phyloP scores from a whole-genome alignment of 2,888 invertebrate genomes.

The Muscina levida region DNA sequence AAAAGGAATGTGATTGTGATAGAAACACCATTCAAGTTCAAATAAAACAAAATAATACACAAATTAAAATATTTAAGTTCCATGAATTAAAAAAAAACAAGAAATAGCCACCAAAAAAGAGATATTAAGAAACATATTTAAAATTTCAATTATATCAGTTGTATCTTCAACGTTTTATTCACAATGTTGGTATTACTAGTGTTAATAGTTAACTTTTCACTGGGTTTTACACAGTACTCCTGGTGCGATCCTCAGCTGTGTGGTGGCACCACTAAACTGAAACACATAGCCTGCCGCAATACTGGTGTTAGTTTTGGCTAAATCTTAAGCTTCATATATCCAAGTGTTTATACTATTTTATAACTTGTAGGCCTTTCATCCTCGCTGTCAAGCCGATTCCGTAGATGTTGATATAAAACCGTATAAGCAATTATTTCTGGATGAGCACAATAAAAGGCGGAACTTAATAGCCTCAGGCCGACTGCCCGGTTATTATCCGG shows the following conservation, averaged over 20 bases:
- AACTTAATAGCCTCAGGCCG: conserved; percentile 77
- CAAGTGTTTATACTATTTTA: neutral
- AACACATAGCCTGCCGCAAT: conserved; percentile 77
- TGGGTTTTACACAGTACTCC: conserved; percentile 59
- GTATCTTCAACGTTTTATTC: too few species aligned
- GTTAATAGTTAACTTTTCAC: conserved; percentile 43
- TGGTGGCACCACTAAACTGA: conserved; percentile 66
- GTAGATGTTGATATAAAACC: conserved; percentile 72
- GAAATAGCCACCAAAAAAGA: too few species aligned
- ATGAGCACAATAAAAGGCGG: conserved; percentile 77
- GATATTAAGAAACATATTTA: too few species aligned
- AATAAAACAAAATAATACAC: neutral
- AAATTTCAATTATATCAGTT: too few species aligned
- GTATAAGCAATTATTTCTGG: conserved; percentile 72
- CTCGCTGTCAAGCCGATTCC: conserved; percentile 74
- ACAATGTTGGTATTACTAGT: conserved; percentile 49
- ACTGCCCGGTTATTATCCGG: conserved; percentile 78
- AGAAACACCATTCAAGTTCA: neutral
- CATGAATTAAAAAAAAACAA: too few species aligned
- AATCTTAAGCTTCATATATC: too few species aligned
- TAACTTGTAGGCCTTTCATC: conserved; percentile 71
- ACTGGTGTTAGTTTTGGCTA: conserved; percentile 72
- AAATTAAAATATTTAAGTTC: too few species aligned
- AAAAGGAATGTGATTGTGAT: conserved; percentile 3
- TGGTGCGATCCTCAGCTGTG: conserved; percentile 76